Percentiles rank a stretch among this genome's conserved stretches.
These are phyloP conservation scores for Actias luna DNA, from an alignment of 2,888 invertebrate genomes.

Conservation along the genomic window DNA sequence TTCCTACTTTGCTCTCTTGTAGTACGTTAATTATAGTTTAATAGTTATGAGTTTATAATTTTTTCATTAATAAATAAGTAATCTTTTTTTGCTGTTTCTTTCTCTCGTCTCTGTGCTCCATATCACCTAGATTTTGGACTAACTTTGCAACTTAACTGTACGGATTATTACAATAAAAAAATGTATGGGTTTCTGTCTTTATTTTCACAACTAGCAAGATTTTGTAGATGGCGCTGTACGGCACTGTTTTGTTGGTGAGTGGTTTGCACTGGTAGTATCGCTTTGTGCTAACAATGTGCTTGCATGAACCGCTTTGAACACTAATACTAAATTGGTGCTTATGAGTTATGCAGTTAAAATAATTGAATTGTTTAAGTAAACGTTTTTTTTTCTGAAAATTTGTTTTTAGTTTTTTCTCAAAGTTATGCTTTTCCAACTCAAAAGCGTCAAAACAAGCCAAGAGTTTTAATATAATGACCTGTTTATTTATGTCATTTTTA, in stretches of 20 bases:
- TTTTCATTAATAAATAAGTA: slow-evolving; percentile 28
- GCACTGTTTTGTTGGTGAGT: slow-evolving; percentile 46
- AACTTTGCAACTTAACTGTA: background rate
- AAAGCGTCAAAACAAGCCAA: no score
- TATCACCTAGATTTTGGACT: background rate
- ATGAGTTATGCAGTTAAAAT: no score
- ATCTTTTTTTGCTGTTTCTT: slow-evolving; percentile 23
- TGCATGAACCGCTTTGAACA: slow-evolving; percentile 22
- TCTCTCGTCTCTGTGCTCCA: no score
- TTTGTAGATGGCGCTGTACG: slow-evolving; percentile 25
- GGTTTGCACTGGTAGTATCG: slow-evolving; percentile 38
- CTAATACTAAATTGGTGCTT: background rate
- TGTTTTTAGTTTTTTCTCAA: no score
- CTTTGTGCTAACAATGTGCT: slow-evolving; percentile 20
- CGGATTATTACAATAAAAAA: background rate
- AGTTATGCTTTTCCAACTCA: no score
- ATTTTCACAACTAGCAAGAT: slow-evolving; percentile 13
- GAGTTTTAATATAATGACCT: no score
- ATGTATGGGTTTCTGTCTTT: background rate
- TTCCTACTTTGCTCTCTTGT: slow-evolving; percentile 6
- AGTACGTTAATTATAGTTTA: slow-evolving; percentile 16
- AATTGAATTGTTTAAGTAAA: no score
- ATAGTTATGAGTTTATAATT: slow-evolving; percentile 20
- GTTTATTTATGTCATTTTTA: no score
- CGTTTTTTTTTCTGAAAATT: no score